Evolutionary conservation across 2,113 vertebrate genomes (phyloP), one percentile per base, ranked within the genome.

Genomic region (Trogon melanurus): DNA sequence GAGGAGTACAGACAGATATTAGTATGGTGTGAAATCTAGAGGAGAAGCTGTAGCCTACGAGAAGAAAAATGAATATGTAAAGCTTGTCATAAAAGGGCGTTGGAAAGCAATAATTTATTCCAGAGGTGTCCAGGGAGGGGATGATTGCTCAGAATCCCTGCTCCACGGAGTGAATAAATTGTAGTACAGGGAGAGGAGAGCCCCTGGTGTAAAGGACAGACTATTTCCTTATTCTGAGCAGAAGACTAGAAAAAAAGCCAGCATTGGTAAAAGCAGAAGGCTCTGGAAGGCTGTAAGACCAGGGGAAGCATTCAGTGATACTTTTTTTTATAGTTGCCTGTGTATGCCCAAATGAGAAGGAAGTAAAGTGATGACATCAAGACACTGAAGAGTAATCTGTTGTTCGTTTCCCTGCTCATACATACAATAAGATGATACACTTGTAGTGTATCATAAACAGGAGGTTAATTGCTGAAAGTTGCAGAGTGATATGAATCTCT

Each of bases 71-170:
- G 69, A 41, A 9, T 65, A 60, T 30, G 32, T 76, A 51, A 95
- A 85, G 13, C 20, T 85, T 34, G 7, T 78, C 51, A 11, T 71
- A 41, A 64, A 73, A 71, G 32, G 72, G 12, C 60, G 7, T 70
- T 94, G 66, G 81, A 88, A 88, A 85, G 53, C 44, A 67, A 71
- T 9, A 58, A 64, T 87, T 93, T 89, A 23, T 92, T 87, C 56
- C 57, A 73, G 73, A 1, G 3, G 11, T 73, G 50, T 56, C 4
- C 0, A 11, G 25, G 14, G 66, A 61, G 32, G 76, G n/a, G 44
- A 47, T 14, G 20, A 44, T 58, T 60, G 29, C 50, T 83, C 62
- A 45, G 57, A 69, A 27, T 66, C 67, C 30, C 66, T 85, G n/a
- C 22, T 79, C 25, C 66, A 81, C 29, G 50, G n/a, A 11, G 32